phyloP scores from a whole-genome alignment of 92 coral and sea anemone genomes.

The Epizoanthus scotinus region DNA sequence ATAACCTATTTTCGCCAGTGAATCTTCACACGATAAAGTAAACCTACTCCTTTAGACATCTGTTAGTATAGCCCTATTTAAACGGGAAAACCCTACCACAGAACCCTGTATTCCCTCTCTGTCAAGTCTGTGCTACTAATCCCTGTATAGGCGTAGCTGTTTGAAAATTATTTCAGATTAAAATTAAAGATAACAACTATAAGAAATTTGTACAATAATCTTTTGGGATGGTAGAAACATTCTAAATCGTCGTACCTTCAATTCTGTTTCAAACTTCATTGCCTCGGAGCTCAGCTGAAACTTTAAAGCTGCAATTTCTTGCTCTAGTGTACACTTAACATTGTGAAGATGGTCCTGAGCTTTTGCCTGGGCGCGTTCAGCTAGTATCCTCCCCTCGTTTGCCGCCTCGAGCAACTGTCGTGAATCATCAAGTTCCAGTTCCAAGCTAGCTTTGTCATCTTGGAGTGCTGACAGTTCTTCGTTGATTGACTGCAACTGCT shows the following conservation, averaged over 20 bases:
- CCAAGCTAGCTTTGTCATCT: conserved; percentile 65
- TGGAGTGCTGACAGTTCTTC: conserved; percentile 61
- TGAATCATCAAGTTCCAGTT: conserved; percentile 62
- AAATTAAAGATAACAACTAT: too few relatives aligned
- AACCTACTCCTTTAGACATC: too few relatives aligned
- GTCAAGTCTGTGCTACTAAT: too few relatives aligned
- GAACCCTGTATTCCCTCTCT: too few relatives aligned
- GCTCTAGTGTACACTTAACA: conserved; percentile 91
- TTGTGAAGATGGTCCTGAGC: conserved; percentile 83
- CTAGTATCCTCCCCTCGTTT: conserved; percentile 84
- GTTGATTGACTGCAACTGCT: conserved; percentile 44
- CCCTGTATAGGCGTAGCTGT: too few relatives aligned
- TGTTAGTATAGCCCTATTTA: too few relatives aligned
- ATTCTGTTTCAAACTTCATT: conserved; percentile 87
- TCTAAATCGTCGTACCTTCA: conserved; percentile 63
- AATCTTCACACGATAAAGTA: too few relatives aligned
- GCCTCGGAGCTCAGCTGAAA: conserved; percentile 96
- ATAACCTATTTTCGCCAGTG: too few relatives aligned
- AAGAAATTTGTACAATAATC: too few relatives aligned
- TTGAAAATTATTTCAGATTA: too few relatives aligned
- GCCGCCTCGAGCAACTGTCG: conserved; percentile 84
- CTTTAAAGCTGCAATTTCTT: conserved; percentile 90
- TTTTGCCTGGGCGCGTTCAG: conserved; percentile 76
- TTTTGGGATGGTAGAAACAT: neutral
- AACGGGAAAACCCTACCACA: too few relatives aligned